Percentiles rank a stretch among this genome's conserved stretches.
Conservation (phyloP, 2,888 invertebrate species). For the Archaeoteleia sp. region DNA sequence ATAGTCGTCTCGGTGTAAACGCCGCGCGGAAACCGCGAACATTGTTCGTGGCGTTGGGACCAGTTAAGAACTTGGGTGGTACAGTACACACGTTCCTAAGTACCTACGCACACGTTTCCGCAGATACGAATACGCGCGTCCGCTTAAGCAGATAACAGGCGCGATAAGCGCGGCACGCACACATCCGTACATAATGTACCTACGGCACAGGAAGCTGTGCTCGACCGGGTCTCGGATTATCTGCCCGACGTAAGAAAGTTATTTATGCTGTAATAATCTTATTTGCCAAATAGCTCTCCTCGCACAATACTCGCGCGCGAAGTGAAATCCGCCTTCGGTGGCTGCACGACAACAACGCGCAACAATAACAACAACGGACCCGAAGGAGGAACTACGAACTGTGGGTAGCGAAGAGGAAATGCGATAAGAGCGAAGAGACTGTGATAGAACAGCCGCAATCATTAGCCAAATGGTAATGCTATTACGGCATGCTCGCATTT, state of each 20-base stretch:
- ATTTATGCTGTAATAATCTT: slow-evolving; percentile 72
- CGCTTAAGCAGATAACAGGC: slow-evolving; percentile 36
- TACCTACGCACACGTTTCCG: slow-evolving; percentile 59
- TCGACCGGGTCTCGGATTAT: slow-evolving; percentile 43
- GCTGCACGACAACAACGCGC: slow-evolving; percentile 33
- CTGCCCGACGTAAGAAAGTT: slow-evolving; percentile 64
- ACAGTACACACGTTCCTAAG: slow-evolving; percentile 30
- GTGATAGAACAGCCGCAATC: slow-evolving; percentile 62
- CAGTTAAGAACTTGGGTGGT: slow-evolving; percentile 48
- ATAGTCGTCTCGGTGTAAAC: slow-evolving; percentile 16
- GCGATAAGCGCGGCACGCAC: slow-evolving; percentile 41
- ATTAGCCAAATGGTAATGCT: slow-evolving; percentile 71
- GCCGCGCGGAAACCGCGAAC: slow-evolving; percentile 53
- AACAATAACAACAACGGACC: slow-evolving; percentile 48
- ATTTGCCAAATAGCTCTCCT: slow-evolving; percentile 68
- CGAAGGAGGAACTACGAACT: slow-evolving; percentile 32
- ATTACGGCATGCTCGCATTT: slow-evolving; percentile 52
- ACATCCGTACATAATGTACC: slow-evolving; percentile 24
- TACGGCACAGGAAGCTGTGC: slow-evolving; percentile 22
- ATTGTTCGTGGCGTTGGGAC: slow-evolving; percentile 54
- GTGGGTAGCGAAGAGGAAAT: slow-evolving; percentile 73
- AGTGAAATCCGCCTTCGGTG: slow-evolving; percentile 37
- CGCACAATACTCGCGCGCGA: slow-evolving; percentile 57
- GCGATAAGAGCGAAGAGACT: slow-evolving; percentile 67
- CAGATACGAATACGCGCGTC: slow-evolving; percentile 36